These are phyloP conservation scores for Linyphia triangularis DNA, from an alignment of 2,888 invertebrate genomes.

Conservation along the genomic window DNA sequence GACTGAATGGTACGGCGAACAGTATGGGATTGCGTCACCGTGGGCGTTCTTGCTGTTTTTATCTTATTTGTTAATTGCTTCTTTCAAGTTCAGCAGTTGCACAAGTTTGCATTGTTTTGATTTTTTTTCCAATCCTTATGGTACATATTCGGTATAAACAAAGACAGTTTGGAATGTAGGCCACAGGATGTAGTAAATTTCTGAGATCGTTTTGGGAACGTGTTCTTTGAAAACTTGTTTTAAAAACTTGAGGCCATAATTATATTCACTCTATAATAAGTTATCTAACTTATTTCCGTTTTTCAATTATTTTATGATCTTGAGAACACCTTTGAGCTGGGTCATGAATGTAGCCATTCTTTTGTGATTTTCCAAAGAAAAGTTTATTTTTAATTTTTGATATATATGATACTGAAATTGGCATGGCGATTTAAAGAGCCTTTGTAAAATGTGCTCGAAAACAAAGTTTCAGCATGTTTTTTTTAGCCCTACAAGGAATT, in stretches of 20 bases:
- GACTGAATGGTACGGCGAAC: constrained; percentile 15
- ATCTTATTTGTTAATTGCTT: constrained; percentile 60
- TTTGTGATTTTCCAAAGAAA: too few species aligned
- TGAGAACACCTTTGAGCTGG: not conserved
- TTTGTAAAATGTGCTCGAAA: too few species aligned
- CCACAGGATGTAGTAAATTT: constrained; percentile 46
- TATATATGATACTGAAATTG: too few species aligned
- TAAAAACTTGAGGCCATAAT: not conserved
- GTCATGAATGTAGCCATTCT: not conserved
- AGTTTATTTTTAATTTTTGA: too few species aligned
- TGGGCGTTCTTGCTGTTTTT: constrained; percentile 47
- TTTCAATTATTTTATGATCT: too few species aligned
- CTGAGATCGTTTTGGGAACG: not conserved
- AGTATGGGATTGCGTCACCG: constrained; percentile 32
- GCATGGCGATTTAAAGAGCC: too few species aligned
- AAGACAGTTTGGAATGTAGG: constrained; percentile 31
- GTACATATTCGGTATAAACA: constrained; percentile 21
- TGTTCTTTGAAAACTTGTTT: not conserved
- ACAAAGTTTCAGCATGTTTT: too few species aligned
- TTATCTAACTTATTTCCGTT: too few species aligned
- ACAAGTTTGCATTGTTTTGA: constrained; percentile 47
- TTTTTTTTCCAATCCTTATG: constrained; percentile 29
- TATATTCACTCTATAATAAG: not conserved
- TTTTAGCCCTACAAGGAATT: too few species aligned
- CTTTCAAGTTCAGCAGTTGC: constrained; percentile 46